A percentile compares a stretch with the other conserved stretches of the same genome.
Evolutionary conservation across 2,888 invertebrate genomes (phyloP).

Genomic region (Mimachlamys varia): DNA sequence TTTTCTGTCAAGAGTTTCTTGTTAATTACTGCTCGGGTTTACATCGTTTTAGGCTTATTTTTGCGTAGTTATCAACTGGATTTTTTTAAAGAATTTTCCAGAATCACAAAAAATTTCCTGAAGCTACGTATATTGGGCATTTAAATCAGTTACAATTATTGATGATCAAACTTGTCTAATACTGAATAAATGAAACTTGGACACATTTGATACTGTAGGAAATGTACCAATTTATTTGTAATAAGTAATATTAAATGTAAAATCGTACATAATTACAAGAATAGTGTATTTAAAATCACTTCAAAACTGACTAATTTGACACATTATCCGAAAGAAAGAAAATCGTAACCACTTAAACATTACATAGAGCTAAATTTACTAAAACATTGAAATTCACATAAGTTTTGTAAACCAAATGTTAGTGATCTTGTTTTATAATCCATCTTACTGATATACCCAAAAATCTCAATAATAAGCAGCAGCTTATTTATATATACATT

Average conservation of each 20-base stretch:
- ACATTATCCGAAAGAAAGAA: neutral
- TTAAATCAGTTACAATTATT: no score
- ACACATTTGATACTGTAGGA: neutral
- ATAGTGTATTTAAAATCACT: neutral
- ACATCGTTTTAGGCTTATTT: no score
- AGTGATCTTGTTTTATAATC: neutral
- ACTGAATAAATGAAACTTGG: neutral
- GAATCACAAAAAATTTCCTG: no score
- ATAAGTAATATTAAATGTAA: neutral
- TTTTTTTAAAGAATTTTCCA: no score
- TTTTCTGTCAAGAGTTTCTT: no score
- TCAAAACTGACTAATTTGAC: neutral
- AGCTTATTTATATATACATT: no score
- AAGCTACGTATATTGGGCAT: no score
- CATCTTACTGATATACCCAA: neutral
- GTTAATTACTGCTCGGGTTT: no score
- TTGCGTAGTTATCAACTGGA: no score
- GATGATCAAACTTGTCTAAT: no score
- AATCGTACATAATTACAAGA: neutral
- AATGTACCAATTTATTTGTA: constrained; percentile 29
- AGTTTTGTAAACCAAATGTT: neutral
- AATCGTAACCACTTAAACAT: neutral
- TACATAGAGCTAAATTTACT: neutral
- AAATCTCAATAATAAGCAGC: no score
- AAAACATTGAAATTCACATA: neutral